These are phyloP conservation scores for Monarcha castaneiventris DNA, from an alignment of 2,113 vertebrate genomes.

Conservation along the genomic window DNA sequence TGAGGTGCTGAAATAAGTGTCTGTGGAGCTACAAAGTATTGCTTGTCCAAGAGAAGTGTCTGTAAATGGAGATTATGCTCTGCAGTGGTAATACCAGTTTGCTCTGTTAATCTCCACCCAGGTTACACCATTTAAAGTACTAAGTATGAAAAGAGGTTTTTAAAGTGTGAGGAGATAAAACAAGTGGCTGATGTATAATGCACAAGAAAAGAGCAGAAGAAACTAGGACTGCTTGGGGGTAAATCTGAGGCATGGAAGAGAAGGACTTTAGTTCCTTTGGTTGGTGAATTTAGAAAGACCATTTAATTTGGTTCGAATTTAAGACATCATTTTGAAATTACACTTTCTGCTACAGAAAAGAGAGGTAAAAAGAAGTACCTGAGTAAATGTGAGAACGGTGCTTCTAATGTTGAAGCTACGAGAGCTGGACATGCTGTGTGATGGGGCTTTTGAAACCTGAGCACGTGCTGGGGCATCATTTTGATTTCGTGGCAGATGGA, in stretches of 20 bases:
- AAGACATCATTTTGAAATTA: not conserved
- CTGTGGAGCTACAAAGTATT: not conserved
- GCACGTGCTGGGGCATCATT: not conserved
- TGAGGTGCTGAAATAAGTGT: not conserved
- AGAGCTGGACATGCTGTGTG: not conserved
- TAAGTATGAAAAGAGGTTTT: not conserved
- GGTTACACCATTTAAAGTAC: not conserved
- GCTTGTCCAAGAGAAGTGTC: not conserved
- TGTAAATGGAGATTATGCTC: not conserved
- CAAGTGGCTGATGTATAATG: not conserved
- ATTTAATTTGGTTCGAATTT: not conserved
- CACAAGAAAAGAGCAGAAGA: not conserved
- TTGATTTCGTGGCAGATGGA: not conserved
- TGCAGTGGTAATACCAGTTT: not conserved
- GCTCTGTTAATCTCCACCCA: not conserved
- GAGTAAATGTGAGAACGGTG: not conserved
- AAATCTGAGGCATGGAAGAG: not conserved
- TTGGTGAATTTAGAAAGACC: not conserved
- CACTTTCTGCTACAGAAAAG: not conserved
- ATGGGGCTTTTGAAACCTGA: not conserved
- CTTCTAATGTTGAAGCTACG: not conserved
- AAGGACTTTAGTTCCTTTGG: not conserved
- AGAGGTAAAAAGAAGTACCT: not conserved
- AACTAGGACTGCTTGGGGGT: not conserved
- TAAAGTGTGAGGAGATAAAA: not conserved